Conservation (phyloP, 2,797 vertebrate genomes). For the Galagoides demidoff region DNA sequence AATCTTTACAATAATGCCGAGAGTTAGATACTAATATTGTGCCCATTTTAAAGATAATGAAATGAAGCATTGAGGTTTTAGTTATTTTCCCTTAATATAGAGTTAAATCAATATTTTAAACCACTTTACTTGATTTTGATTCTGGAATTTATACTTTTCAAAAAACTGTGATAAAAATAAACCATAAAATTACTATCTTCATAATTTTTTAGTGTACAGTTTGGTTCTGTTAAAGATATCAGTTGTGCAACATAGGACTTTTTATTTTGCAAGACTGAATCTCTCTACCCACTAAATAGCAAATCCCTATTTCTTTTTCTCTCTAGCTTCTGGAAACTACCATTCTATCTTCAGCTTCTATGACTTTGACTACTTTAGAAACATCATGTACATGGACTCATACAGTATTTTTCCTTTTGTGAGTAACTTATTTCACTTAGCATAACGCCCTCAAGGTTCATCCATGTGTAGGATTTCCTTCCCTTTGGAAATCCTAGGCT, state of each 20-base stretch:
- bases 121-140: conserved; percentile 16
- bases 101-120: conserved; percentile 27
- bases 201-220: neutral
- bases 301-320: neutral
- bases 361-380: neutral
- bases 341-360: neutral
- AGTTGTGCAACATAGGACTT: neutral
- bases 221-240: neutral
- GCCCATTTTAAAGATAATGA: neutral
- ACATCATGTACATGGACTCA: neutral
- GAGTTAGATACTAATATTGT: neutral
- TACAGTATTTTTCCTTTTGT: neutral
- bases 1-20: neutral
- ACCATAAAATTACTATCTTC: neutral
- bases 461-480: neutral
- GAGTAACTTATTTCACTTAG: neutral
- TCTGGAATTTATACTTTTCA: neutral
- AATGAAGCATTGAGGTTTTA: neutral
- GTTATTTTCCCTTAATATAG: neutral
- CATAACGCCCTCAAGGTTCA: neutral
- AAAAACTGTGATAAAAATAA: neutral
- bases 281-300: neutral
- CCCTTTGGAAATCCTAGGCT: neutral
- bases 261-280: neutral
- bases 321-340: neutral